These are phyloP conservation scores for Bedellia somnulentella DNA, from an alignment of 2,888 invertebrate genomes.

Conservation along the genomic window DNA sequence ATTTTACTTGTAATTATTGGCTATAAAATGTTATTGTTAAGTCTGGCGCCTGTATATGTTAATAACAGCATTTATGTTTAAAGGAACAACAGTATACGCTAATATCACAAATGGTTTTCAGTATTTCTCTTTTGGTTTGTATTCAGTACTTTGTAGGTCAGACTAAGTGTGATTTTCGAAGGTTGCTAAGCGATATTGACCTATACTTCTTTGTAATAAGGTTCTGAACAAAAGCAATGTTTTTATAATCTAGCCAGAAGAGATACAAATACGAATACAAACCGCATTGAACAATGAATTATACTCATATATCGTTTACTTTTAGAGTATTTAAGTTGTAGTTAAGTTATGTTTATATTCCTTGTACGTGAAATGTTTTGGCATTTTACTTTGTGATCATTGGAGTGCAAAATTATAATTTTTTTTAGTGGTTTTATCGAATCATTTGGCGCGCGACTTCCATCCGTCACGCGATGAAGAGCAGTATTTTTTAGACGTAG, in stretches of 20 bases:
- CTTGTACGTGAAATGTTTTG: slow-evolving; percentile 52
- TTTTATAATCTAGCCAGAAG: too few relatives aligned
- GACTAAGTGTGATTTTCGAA: too few relatives aligned
- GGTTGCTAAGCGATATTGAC: too few relatives aligned
- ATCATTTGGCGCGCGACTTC: not conserved
- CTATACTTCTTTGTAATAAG: too few relatives aligned
- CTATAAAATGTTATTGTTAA: slow-evolving; percentile 1
- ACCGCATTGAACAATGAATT: too few relatives aligned
- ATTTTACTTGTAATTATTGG: not conserved
- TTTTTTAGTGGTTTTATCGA: slow-evolving; percentile 30
- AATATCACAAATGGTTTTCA: slow-evolving; percentile 5
- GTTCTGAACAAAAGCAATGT: too few relatives aligned
- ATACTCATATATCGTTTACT: too few relatives aligned
- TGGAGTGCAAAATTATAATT: slow-evolving; percentile 52
- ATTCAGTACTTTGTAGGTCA: too few relatives aligned
- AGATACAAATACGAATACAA: too few relatives aligned
- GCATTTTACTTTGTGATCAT: slow-evolving; percentile 60
- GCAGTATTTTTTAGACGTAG: slow-evolving; percentile 59
- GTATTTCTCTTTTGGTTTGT: too few relatives aligned
- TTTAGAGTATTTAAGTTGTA: slow-evolving; percentile 3
- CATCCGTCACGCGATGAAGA: slow-evolving; percentile 43
- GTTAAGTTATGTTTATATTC: slow-evolving; percentile 22
- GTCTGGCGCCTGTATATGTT: too few relatives aligned
- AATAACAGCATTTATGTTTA: slow-evolving; percentile 3
- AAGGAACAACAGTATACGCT: slow-evolving; percentile 1